phyloP scores from a whole-genome alignment of 2,797 vertebrate species.

The Graptemys geographica region DNA sequence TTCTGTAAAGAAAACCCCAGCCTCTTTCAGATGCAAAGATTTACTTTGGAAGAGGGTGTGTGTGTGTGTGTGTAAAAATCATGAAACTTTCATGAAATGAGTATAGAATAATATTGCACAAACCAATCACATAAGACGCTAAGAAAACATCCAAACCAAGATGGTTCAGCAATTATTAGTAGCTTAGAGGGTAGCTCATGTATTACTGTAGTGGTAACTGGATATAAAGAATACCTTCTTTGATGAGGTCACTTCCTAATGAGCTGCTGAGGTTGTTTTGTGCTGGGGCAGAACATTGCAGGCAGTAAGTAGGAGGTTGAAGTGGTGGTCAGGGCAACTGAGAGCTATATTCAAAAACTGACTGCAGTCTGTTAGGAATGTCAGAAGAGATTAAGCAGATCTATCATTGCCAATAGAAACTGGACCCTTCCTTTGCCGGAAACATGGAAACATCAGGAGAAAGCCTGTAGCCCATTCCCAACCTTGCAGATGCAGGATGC shows the following conservation, averaged over 20 bases:
- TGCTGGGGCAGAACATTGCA: not conserved
- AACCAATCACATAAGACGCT: not conserved
- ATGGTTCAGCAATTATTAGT: not conserved
- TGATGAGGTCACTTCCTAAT: not conserved
- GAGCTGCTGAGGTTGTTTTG: not conserved
- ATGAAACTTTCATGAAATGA: not conserved
- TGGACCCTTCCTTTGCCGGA: not conserved
- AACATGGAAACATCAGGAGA: not conserved
- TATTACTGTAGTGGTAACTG: not conserved
- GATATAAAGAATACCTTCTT: not conserved
- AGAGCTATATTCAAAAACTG: not conserved
- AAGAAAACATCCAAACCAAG: not conserved
- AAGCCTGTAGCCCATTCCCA: not conserved
- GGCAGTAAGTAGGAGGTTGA: accelerated
- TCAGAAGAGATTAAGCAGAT: not conserved
- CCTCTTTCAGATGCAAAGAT: not conserved
- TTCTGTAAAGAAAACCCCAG: slow-evolving; percentile 24
- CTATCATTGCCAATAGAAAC: not conserved
- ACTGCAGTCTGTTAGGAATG: not conserved
- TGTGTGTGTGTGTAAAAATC: not conserved
- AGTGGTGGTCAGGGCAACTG: not conserved
- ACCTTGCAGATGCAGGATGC: not conserved
- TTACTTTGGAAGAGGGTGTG: not conserved
- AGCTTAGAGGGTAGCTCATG: not conserved
- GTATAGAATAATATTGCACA: not conserved